Percentiles rank a stretch among this genome's conserved stretches.
Conservation (phyloP, 2,888 invertebrate genomes). For the Abrostola tripartita region DNA sequence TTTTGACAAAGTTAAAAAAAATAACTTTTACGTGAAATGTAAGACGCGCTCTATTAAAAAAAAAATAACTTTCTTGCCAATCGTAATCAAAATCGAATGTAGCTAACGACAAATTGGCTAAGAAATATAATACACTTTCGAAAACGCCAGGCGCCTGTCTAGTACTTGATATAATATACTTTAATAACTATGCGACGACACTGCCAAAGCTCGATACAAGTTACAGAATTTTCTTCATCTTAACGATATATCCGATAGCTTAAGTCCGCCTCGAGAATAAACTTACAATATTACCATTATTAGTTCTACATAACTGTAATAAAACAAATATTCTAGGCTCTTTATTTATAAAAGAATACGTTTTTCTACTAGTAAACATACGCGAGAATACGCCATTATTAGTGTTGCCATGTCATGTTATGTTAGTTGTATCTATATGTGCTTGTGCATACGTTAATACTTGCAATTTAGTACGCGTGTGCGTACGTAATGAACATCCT, state of each 20-base stretch:
- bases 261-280: neutral
- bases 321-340: too few species aligned
- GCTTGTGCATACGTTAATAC: too few species aligned
- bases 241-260: conserved; percentile 5
- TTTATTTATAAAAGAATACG: too few species aligned
- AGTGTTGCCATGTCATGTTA: too few species aligned
- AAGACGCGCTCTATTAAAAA: too few species aligned
- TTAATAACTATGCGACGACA: conserved; percentile 20
- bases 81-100: conserved; percentile 8
- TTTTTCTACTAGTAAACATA: too few species aligned
- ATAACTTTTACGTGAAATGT: neutral
- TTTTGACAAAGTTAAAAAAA: conserved; percentile 13
- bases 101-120: neutral
- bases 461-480: too few species aligned
- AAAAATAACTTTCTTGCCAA: too few species aligned
- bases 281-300: neutral
- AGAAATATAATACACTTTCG: conserved; percentile 1
- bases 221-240: conserved; percentile 1
- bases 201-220: conserved; percentile 21
- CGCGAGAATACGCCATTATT: too few species aligned
- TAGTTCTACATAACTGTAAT: too few species aligned
- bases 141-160: neutral
- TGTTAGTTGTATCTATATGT: too few species aligned
- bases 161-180: conserved; percentile 10
- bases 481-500: too few species aligned